Evolutionary conservation across 2,797 vertebrate genomes (phyloP).

Genomic region (Cygnus olor): DNA sequence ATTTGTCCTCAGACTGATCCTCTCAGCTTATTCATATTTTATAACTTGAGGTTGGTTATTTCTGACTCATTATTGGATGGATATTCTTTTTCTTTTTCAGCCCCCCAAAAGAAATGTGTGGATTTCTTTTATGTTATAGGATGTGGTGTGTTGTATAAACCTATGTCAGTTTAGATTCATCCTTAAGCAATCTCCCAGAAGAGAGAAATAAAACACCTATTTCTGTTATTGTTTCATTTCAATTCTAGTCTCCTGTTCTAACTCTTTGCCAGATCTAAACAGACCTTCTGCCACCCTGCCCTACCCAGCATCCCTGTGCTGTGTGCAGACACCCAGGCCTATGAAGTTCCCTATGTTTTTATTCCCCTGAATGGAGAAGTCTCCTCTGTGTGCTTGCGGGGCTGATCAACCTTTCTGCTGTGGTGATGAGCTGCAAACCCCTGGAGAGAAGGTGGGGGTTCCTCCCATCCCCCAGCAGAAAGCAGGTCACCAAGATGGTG

Average conservation of each 20-base stretch:
- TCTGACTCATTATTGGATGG: conserved; percentile 52
- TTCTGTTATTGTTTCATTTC: conserved; percentile 50
- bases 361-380: neutral
- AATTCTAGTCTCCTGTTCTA: conserved; percentile 34
- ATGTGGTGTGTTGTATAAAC: neutral
- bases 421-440: neutral
- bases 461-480: neutral
- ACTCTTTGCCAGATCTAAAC: neutral
- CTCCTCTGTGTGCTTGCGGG: neutral
- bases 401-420: neutral
- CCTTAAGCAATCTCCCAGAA: conserved; percentile 6
- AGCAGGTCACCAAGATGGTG: neutral
- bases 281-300: neutral
- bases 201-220: conserved; percentile 40
- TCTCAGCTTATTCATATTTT: conserved; percentile 71
- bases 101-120: neutral
- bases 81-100: conserved; percentile 20
- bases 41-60: conserved; percentile 54
- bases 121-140: neutral
- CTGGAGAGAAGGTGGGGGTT: neutral
- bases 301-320: neutral
- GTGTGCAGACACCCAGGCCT: neutral
- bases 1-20: conserved; percentile 47
- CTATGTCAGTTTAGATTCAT: neutral
- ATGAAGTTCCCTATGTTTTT: neutral